Evolutionary conservation across 2,113 vertebrate species (phyloP).

Genomic region (Scolopax mira): DNA sequence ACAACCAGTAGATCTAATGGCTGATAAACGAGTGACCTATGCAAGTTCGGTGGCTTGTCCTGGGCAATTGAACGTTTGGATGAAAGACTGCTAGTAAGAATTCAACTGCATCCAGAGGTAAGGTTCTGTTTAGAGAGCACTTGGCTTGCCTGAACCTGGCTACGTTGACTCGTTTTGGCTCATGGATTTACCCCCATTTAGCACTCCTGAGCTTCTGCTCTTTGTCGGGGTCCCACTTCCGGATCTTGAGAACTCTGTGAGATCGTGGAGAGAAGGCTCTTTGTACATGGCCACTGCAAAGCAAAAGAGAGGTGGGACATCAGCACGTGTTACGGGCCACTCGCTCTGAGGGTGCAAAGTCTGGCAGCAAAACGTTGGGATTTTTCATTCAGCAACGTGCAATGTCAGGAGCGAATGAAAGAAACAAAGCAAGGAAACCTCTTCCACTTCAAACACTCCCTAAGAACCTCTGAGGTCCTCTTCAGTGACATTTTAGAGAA

Average conservation of each 20-base stretch:
- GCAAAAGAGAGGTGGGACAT: conserved; percentile 41
- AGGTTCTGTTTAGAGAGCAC: conserved; percentile 84
- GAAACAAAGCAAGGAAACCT: not conserved
- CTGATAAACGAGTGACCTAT: conserved; percentile 73
- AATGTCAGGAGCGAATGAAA: not conserved
- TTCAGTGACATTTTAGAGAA: not conserved
- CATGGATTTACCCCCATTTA: conserved; percentile 97
- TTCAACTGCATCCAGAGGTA: conserved; percentile 93
- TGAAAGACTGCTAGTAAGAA: conserved; percentile 85
- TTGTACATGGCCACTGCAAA: conserved; percentile 97
- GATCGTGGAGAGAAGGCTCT: conserved; percentile 96
- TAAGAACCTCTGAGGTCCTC: not conserved
- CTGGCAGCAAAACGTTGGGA: accelerated
- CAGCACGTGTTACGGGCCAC: accelerated
- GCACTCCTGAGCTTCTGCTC: conserved; percentile 95
- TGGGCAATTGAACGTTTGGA: conserved; percentile 77
- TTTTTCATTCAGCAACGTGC: not conserved
- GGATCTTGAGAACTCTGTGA: conserved; percentile 97
- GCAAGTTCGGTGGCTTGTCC: conserved; percentile 75
- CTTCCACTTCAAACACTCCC: not conserved
- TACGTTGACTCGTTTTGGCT: conserved; percentile 99
- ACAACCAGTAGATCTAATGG: conserved; percentile 74
- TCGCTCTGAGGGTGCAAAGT: not conserved
- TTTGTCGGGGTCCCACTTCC: conserved; percentile 98
- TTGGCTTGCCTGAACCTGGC: conserved; percentile 80